Evolutionary conservation across 2,888 invertebrate species (phyloP), one percentile per base, ranked within the genome.

Genomic region (Thera obeliscata): DNA sequence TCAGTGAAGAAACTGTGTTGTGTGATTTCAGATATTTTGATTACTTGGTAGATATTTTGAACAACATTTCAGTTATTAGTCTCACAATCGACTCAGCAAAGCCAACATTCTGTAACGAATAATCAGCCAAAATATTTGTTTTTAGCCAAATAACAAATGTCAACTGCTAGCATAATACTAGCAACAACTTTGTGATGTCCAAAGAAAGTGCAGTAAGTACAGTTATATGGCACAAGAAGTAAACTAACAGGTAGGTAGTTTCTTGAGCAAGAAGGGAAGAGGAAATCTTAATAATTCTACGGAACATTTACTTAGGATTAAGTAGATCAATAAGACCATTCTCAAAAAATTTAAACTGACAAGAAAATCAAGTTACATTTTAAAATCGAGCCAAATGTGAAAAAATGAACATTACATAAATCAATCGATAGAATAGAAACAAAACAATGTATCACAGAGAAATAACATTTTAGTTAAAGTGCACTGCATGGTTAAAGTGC

Each of bases 181-280:
- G 52, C 43, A 72, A 72, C 71, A 70, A 43, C 8, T 43, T 75
- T 76, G 78, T 82, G 80, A 81, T 80, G 73, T 72, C 71, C 11
- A 67, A 78, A 79, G 78, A 75, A 57, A 72, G 77, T 78, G 78
- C 76, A 73, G 78, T 85, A 85, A 87, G 85, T 87, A 87, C 84
- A 83, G 77, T 36, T 36, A 81, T 87, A 90, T 90, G 89, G 90
- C 89, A 89, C 90, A 81, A 87, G 81, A 84, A 82, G 78, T 79
- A 73, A 77, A 79, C 71, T 74, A 59, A 49, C 49, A 52, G 52
- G 52, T 50, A 65, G 73, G 70, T 72, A 73, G 66, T 77, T 76
- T 71, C 46, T 85, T 85, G 85, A 84, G 84, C 85, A 85, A 84
- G 76, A 74, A 61, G 67, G 76, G 71, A 76, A 80, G 73, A 64